Evolutionary conservation across 2,888 invertebrate species (phyloP).

Genomic region (Azorinus chamasolen): DNA sequence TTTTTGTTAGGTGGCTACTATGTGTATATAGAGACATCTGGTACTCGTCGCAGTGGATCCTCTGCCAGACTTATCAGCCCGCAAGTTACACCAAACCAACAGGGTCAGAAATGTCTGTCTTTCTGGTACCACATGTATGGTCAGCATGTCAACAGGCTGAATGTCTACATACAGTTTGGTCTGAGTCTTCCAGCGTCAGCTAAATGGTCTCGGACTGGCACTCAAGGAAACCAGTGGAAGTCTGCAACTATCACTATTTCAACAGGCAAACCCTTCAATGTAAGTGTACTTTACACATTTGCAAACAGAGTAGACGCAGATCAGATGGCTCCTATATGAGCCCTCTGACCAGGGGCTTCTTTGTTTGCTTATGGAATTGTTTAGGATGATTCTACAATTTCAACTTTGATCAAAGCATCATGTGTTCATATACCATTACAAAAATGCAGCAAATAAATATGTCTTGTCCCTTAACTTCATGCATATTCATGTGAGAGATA

Average conservation of each 20-base stretch:
- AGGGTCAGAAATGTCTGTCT: constrained; percentile 73
- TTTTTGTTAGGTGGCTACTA: constrained; percentile 78
- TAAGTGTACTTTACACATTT: no score
- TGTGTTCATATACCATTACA: no score
- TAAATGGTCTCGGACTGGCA: constrained; percentile 75
- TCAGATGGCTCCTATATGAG: no score
- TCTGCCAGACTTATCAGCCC: constrained; percentile 80
- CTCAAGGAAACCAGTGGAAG: constrained; percentile 80
- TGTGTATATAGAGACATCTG: constrained; percentile 80
- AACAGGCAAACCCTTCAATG: constrained; percentile 70
- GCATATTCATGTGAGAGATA: no score
- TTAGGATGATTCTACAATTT: no score
- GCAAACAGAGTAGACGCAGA: no score
- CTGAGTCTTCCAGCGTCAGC: constrained; percentile 63
- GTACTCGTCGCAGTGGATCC: constrained; percentile 45
- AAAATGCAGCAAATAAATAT: no score
- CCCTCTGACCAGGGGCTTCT: no score
- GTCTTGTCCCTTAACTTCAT: no score
- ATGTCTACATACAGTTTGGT: constrained; percentile 73
- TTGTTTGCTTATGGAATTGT: no score
- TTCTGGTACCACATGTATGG: constrained; percentile 83
- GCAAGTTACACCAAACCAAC: constrained; percentile 45
- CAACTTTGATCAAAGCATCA: no score
- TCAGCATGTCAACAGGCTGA: constrained; percentile 69
- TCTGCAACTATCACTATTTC: constrained; percentile 62